These are phyloP conservation scores for Zoroaster sp. DNA, from an alignment of 53 echinoderm and acorn worm genomes.

Conservation along the genomic window DNA sequence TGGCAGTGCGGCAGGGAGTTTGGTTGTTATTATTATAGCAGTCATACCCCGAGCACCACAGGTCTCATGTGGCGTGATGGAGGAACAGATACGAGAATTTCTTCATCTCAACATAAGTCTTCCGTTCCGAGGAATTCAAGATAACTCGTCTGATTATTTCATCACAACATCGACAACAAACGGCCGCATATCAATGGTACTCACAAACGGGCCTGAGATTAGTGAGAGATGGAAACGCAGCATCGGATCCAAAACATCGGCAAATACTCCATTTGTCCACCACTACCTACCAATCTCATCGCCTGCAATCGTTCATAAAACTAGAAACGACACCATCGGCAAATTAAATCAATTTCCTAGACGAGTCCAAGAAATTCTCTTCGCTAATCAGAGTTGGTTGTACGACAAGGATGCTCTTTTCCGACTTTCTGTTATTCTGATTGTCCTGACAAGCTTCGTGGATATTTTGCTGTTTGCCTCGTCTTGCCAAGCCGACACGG, in stretches of 20 bases:
- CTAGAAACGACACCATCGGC: background rate
- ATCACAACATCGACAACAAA: background rate
- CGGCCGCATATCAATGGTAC: background rate
- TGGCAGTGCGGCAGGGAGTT: constrained; percentile 50
- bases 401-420: constrained; percentile 61
- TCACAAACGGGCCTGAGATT: background rate
- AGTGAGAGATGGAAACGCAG: background rate
- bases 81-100: constrained; percentile 11
- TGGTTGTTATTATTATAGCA: constrained; percentile 17
- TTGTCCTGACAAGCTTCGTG: constrained; percentile 62
- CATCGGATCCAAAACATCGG: background rate
- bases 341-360: background rate
- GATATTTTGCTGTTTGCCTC: constrained; percentile 50
- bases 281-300: background rate
- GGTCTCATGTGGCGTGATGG: constrained; percentile 30
- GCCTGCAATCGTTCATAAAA: background rate
- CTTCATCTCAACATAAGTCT: constrained; percentile 37
- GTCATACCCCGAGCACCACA: constrained; percentile 55
- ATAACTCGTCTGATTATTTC: background rate
- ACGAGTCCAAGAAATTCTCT: background rate
- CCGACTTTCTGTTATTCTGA: constrained; percentile 50
- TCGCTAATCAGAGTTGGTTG: constrained; percentile 76
- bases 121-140: background rate
- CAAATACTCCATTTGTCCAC: background rate
- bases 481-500: constrained; percentile 66